Evolutionary conservation across 2,888 invertebrate species (phyloP), one percentile per base, ranked within the genome.

Genomic region (Parnassius glacialis): DNA sequence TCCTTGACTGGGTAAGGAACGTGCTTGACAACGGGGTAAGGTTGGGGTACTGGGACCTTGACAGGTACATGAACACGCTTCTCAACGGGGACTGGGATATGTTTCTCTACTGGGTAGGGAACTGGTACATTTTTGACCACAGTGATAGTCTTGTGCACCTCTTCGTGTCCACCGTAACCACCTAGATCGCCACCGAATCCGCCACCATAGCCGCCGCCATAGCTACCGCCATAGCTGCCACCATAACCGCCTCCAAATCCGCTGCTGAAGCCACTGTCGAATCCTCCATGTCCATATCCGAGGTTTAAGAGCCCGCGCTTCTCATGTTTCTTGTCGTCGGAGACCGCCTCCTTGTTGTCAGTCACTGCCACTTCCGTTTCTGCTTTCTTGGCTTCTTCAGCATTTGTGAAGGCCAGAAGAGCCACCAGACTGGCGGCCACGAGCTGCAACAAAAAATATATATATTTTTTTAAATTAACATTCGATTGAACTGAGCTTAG

Each of bases 91-190:
- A 93, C 92, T 56, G 94, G 95, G 61, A 95, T 92, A 72, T 93
- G 94, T 71, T 94, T 95, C 74, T 95, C 95, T 62, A 96, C 96
- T 60, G 94, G 95, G 79, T 95, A 95, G 52, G 95, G 95, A 52
- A 93, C 93, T 44, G 95, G 93, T 56, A 95, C 93, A 68, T 94
- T 95, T 86, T 95, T 95, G 69, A 95, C 93, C 42, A 96, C 93
- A 11, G 96, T 95, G 67, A 95, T 81, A 53, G 94, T 94, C 76
- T 95, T 95, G 74, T 94, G 93, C 20, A 92, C 83, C 70, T 94
- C 93, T 61, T 93, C 92, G 67, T 93, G 90, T 9, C 86, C 79
- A 54, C 81, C 80, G 50, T 86, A 87, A 59, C 80, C 80, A 42
- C 80, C 82, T 48, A 75, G 70, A 50, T 9, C 11, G 34, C 52